Conservation (phyloP, 2,888 invertebrate species). For the Lepidonotus clava region DNA sequence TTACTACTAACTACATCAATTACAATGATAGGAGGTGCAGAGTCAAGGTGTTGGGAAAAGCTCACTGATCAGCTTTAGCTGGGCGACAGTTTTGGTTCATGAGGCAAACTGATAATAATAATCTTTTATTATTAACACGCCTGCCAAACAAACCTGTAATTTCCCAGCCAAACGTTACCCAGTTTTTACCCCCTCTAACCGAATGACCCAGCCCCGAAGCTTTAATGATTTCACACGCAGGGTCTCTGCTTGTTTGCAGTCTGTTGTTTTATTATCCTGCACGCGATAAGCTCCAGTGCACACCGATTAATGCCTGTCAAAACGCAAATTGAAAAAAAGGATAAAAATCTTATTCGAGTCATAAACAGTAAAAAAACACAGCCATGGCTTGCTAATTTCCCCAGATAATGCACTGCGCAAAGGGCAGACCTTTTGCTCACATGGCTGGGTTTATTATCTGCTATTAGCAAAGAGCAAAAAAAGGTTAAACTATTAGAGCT, state of each 20-base stretch:
- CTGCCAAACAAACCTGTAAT: too few relatives aligned
- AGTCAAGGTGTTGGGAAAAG: too few relatives aligned
- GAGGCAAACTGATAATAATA: too few relatives aligned
- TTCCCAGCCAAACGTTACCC: too few relatives aligned
- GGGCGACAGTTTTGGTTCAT: too few relatives aligned
- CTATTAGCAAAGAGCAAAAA: neutral
- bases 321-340: neutral
- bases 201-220: neutral
- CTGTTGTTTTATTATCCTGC: slow-evolving; percentile 1
- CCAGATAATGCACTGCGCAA: neutral
- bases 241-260: neutral
- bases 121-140: too few relatives aligned
- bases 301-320: slow-evolving; percentile 6
- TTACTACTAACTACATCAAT: neutral
- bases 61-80: too few relatives aligned
- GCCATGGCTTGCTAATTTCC: neutral
- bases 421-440: neutral
- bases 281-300: slow-evolving; percentile 11
- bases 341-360: neutral
- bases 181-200: too few relatives aligned
- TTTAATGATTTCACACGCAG: slow-evolving; percentile 41
- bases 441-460: neutral
- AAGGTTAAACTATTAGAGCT: neutral
- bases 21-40: too few relatives aligned
- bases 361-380: neutral